Evolutionary conservation across 1,140 invertebrate species (phyloP).

Genomic region (Ladona fulva): DNA sequence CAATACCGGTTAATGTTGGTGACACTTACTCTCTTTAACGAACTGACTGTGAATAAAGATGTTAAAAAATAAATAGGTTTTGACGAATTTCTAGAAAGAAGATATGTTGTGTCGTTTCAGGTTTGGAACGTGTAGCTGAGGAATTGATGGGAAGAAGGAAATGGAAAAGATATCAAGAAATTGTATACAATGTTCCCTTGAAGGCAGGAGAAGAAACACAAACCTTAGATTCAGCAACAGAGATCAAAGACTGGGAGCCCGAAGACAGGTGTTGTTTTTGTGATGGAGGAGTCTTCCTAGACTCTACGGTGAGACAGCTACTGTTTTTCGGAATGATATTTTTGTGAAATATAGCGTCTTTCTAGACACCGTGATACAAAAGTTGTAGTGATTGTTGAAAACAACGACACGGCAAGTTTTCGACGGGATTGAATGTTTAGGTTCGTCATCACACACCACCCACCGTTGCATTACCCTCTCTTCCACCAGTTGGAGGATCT

Average conservation of each 20-base stretch:
- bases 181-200: conserved; percentile 9
- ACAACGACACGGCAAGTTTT: no score
- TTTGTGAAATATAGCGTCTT: neutral
- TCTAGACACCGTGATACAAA: neutral
- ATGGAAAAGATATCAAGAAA: conserved; percentile 76
- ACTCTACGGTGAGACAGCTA: conserved; percentile 10
- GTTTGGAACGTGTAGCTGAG: conserved; percentile 90
- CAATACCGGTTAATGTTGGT: no score
- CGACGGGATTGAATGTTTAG: no score
- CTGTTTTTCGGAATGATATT: neutral
- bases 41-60: no score
- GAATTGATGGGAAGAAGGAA: conserved; percentile 90
- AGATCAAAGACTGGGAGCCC: conserved; percentile 65
- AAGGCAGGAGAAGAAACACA: conserved; percentile 18
- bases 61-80: neutral
- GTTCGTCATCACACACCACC: no score
- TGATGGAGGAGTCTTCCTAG: conserved; percentile 47
- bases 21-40: no score
- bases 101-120: conserved; percentile 43
- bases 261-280: conserved; percentile 81
- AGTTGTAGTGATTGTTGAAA: no score
- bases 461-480: no score
- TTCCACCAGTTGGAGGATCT: no score
- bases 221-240: conserved; percentile 27
- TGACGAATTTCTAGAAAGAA: conserved; percentile 13